A percentile compares a stretch with the other conserved stretches of the same genome.
Evolutionary conservation across 1,140 invertebrate genomes (phyloP).

Genomic region (Chionoecetes opilio): DNA sequence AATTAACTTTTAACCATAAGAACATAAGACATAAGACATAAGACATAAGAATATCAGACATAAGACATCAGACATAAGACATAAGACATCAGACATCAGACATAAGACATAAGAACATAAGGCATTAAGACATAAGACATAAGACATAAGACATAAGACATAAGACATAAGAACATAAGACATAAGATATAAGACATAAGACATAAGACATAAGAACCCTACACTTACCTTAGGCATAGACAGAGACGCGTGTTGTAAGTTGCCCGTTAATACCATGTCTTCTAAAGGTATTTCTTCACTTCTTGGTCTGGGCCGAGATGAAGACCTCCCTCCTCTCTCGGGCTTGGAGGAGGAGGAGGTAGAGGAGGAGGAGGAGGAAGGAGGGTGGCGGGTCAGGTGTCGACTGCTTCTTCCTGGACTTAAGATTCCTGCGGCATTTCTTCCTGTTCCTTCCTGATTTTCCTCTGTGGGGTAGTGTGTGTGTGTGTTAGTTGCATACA

Average conservation of each 20-base stretch:
- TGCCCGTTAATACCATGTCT: slow-evolving; percentile 51
- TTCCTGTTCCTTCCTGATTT: not conserved
- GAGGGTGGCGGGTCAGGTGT: not conserved
- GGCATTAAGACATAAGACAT: no score
- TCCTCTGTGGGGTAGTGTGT: not conserved
- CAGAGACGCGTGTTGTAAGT: slow-evolving; percentile 33
- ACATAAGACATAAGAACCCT: not conserved
- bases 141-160: no score
- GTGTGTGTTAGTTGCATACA: no score
- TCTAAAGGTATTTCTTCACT: slow-evolving; percentile 74
- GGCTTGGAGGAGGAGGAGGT: not conserved
- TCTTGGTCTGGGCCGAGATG: slow-evolving; percentile 62
- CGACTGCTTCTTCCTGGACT: not conserved
- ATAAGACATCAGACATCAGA: no score
- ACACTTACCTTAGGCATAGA: slow-evolving; percentile 64
- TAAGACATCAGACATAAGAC: no score
- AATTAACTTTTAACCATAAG: no score
- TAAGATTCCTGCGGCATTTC: not conserved
- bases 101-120: no score
- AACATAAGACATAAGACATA: no score
- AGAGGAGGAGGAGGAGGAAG: not conserved
- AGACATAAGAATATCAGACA: no score
- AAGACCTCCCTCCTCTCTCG: slow-evolving; percentile 48
- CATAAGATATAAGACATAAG: no score
- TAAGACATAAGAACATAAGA: no score